Conservation (phyloP, 2,113 vertebrate genomes). For the Boulengeromyrus knoepffleri region DNA sequence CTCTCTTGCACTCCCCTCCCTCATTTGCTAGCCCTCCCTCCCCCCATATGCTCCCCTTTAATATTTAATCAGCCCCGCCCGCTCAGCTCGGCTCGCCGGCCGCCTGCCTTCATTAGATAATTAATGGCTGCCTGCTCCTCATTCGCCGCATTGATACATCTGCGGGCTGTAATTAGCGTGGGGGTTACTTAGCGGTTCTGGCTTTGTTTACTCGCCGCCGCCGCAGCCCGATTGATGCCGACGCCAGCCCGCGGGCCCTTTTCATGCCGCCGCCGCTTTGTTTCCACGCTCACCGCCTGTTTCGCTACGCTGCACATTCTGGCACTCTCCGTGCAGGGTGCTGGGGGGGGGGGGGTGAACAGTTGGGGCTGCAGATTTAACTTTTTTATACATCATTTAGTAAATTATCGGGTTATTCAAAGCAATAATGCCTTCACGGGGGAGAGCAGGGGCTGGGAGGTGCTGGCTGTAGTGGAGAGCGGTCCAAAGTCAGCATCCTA, state of each 20-base stretch:
- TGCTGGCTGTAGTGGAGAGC: neutral
- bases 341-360: conserved; percentile 34
- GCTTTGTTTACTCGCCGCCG: conserved; percentile 60
- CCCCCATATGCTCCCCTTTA: conserved; percentile 71
- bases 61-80: conserved; percentile 77
- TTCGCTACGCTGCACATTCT: conserved; percentile 57
- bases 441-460: conserved; percentile 34
- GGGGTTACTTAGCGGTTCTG: conserved; percentile 68
- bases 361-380: conserved; percentile 60
- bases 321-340: conserved; percentile 33
- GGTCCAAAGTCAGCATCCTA: neutral
- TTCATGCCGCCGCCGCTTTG: conserved; percentile 56
- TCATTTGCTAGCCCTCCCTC: conserved; percentile 33
- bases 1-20: neutral
- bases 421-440: conserved; percentile 41
- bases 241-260: conserved; percentile 53
- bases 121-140: conserved; percentile 67
- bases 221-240: conserved; percentile 59
- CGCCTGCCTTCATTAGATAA: conserved; percentile 67
- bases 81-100: conserved; percentile 54
- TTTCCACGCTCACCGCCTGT: conserved; percentile 60
- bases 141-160: conserved; percentile 72
- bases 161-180: conserved; percentile 72
- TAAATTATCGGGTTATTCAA: conserved; percentile 64
- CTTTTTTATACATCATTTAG: conserved; percentile 63